Conservation (phyloP, 2,797 vertebrate species). For the Eulemur mongoz region DNA sequence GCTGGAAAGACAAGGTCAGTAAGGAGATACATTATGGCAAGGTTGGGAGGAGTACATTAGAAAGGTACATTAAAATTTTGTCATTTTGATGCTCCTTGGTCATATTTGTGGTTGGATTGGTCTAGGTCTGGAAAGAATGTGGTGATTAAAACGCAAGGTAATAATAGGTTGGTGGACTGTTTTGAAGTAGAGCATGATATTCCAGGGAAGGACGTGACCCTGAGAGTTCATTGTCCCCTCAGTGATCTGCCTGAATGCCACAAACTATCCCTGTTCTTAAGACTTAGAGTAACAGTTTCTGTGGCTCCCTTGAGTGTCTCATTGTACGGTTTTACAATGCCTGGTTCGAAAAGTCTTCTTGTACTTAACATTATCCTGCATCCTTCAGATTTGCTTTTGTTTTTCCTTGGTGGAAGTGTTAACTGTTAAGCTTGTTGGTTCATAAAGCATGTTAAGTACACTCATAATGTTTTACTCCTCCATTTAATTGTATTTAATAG, state of each 20-base stretch:
- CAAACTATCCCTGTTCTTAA: not conserved
- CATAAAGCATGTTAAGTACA: not conserved
- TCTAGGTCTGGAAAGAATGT: not conserved
- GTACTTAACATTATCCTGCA: not conserved
- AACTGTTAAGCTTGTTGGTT: not conserved
- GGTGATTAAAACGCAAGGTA: not conserved
- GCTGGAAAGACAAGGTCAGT: slow-evolving; percentile 4
- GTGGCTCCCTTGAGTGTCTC: not conserved
- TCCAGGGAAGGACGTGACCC: not conserved
- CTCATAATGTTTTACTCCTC: not conserved
- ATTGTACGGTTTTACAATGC: not conserved
- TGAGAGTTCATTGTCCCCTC: not conserved
- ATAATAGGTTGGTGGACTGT: not conserved
- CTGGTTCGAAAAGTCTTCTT: not conserved
- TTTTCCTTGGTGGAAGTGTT: not conserved
- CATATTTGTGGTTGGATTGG: slow-evolving; percentile 2
- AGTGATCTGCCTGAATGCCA: not conserved
- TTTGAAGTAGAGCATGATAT: not conserved
- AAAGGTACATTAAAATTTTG: not conserved
- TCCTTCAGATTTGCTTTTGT: not conserved
- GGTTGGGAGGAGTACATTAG: not conserved
- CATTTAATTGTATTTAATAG: not conserved
- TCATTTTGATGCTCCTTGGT: not conserved
- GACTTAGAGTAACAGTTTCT: not conserved
- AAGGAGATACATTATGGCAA: not conserved